Conservation (phyloP, 1,140 invertebrate genomes). For the Euborellia annulipes region DNA sequence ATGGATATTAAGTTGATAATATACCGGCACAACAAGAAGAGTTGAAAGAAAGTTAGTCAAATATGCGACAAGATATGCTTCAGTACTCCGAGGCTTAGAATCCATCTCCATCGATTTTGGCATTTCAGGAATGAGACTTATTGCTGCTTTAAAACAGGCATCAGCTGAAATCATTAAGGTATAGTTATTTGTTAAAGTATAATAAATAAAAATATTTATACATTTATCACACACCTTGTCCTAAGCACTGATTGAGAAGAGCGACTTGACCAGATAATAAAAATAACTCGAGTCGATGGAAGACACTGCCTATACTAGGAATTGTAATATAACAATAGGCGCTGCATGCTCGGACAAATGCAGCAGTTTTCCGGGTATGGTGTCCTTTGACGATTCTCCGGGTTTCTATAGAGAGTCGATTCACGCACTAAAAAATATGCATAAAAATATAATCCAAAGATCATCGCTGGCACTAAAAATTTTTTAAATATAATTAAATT, state of each 20-base stretch:
- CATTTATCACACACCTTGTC: slow-evolving; percentile 51
- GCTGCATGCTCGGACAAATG: slow-evolving; percentile 83
- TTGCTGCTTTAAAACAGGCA: slow-evolving; percentile 79
- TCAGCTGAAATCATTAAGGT: slow-evolving; percentile 66
- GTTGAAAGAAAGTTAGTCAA: slow-evolving; percentile 67
- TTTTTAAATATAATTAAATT: too few species aligned
- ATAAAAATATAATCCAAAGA: too few species aligned
- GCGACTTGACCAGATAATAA: slow-evolving; percentile 77
- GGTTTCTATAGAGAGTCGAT: slow-evolving; percentile 58
- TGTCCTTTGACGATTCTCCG: slow-evolving; percentile 53
- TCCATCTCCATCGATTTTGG: slow-evolving; percentile 59
- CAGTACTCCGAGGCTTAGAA: slow-evolving; percentile 50
- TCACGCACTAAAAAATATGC: slow-evolving; percentile 62
- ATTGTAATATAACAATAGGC: slow-evolving; percentile 93
- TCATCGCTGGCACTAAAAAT: too few species aligned
- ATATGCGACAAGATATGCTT: slow-evolving; percentile 54
- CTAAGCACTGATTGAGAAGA: slow-evolving; percentile 74
- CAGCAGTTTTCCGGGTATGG: slow-evolving; percentile 62
- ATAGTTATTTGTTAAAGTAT: slow-evolving; percentile 7
- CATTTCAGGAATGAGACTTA: slow-evolving; percentile 63
- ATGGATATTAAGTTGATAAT: too few species aligned
- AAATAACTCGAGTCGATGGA: slow-evolving; percentile 67
- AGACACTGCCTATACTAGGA: slow-evolving; percentile 68
- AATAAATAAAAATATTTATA: slow-evolving; percentile 9
- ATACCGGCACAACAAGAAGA: slow-evolving; percentile 67